A percentile compares a stretch with the other conserved stretches of the same genome.
phyloP scores from a whole-genome alignment of 1,140 invertebrate genomes.

The Parapsyche elsis region DNA sequence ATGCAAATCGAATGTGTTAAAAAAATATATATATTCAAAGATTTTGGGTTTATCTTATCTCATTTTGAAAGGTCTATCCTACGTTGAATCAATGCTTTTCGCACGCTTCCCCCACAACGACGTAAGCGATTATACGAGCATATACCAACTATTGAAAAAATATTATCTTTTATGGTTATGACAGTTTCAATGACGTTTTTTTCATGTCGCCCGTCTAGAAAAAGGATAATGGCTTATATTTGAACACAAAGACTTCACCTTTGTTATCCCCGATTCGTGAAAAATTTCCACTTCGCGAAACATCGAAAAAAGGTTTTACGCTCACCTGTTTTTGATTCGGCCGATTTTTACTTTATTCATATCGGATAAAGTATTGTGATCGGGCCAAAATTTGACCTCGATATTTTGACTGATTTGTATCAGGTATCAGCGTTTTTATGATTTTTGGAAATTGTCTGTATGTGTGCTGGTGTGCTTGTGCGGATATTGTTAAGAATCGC shows the following conservation, averaged over 20 bases:
- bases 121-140: slow-evolving; percentile 22
- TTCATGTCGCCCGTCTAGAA: not conserved
- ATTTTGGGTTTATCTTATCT: too few relatives aligned
- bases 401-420: too few relatives aligned
- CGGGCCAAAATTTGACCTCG: too few relatives aligned
- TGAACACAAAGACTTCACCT: slow-evolving; percentile 30
- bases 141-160: slow-evolving; percentile 23
- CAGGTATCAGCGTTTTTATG: too few relatives aligned
- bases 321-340: slow-evolving; percentile 28
- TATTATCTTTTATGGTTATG: slow-evolving; percentile 32
- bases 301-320: slow-evolving; percentile 30
- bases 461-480: too few relatives aligned
- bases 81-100: not conserved
- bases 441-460: too few relatives aligned
- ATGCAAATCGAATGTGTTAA: too few relatives aligned
- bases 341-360: too few relatives aligned
- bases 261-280: slow-evolving; percentile 29
- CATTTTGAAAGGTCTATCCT: too few relatives aligned
- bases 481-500: too few relatives aligned
- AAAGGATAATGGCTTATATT: slow-evolving; percentile 33
- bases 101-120: not conserved
- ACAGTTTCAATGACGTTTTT: slow-evolving; percentile 28
- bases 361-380: too few relatives aligned
- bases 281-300: slow-evolving; percentile 30
- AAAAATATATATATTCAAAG: too few relatives aligned